Conservation (phyloP, 2,888 invertebrate species). For the Mesoligia furuncula region DNA sequence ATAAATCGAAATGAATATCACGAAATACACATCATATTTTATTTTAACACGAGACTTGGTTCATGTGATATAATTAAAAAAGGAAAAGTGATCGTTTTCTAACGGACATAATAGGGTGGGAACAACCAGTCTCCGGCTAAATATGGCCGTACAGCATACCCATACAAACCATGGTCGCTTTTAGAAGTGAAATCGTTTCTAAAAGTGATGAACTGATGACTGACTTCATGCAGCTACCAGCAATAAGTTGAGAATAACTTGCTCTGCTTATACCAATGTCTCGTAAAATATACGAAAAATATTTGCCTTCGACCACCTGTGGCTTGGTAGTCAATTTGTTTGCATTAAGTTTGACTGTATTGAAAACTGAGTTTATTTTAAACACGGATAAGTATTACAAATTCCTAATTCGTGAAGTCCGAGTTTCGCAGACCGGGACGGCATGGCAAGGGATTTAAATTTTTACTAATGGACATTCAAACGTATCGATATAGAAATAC, state of each 20-base stretch:
- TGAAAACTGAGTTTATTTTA: constrained; percentile 27
- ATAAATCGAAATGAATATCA: constrained; percentile 23
- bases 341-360: constrained; percentile 27
- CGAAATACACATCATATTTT: not conserved
- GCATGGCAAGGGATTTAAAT: too few relatives aligned
- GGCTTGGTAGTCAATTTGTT: constrained; percentile 38
- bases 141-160: constrained; percentile 6
- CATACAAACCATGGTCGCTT: constrained; percentile 3
- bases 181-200: constrained; percentile 33
- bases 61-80: not conserved
- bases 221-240: not conserved
- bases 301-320: constrained; percentile 43
- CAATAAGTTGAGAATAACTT: constrained; percentile 4
- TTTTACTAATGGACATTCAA: too few relatives aligned
- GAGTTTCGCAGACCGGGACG: too few relatives aligned
- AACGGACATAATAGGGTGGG: not conserved
- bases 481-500: too few relatives aligned
- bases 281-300: constrained; percentile 52
- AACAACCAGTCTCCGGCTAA: not conserved
- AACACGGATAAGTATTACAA: constrained; percentile 20
- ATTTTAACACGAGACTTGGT: not conserved
- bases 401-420: not conserved
- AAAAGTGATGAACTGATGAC: constrained; percentile 19
- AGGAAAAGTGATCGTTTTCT: constrained; percentile 18
- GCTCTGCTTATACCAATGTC: constrained; percentile 29